Conservation (phyloP, 2,888 invertebrate species). For the Rhopalosiphum nymphaeae region DNA sequence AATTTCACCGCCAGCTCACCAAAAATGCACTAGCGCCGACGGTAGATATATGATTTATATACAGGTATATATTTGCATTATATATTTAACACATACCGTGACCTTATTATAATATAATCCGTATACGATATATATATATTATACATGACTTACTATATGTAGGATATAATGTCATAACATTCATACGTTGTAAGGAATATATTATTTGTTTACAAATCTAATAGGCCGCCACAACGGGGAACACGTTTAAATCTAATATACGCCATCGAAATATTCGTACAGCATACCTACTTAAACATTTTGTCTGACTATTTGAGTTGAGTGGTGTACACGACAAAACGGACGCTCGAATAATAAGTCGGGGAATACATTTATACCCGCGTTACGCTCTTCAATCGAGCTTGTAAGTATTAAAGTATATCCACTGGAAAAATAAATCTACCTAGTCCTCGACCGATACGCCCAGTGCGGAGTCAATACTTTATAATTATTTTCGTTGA, state of each 20-base stretch:
- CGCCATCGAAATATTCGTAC: not conserved
- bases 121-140: not conserved
- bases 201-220: not conserved
- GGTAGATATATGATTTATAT: not conserved
- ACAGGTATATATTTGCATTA: not conserved
- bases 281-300: too few relatives aligned
- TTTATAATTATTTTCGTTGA: too few relatives aligned
- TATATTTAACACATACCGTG: not conserved
- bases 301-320: too few relatives aligned
- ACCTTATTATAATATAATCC: slow-evolving; percentile 17
- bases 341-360: too few relatives aligned
- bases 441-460: too few relatives aligned
- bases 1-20: not conserved
- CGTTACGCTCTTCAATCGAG: not conserved
- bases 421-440: too few relatives aligned
- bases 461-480: too few relatives aligned
- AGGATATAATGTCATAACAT: too few relatives aligned
- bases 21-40: slow-evolving; percentile 24
- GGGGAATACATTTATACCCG: not conserved
- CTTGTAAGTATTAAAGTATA: not conserved
- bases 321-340: too few relatives aligned
- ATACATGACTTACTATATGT: not conserved
- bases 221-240: not conserved
- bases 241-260: not conserved
- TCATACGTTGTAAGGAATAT: not conserved